Percentiles rank a stretch among this genome's conserved stretches.
phyloP scores from a whole-genome alignment of 2,888 invertebrate genomes.

The Monopis laevigella region DNA sequence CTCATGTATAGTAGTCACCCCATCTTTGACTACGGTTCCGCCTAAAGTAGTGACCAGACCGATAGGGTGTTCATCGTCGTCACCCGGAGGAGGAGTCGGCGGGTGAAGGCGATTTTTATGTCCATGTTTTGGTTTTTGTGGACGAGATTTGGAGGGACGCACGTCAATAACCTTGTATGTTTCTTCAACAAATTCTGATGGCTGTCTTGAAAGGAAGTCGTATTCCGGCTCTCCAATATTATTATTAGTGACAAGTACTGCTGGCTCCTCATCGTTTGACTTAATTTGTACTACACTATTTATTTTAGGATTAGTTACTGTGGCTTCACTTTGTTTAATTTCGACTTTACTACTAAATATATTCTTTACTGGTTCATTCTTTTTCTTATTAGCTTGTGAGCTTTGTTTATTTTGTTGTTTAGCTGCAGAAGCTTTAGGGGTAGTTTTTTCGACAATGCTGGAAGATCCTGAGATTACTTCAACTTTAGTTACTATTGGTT shows the following conservation, averaged over 20 bases:
- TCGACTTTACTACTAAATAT: slow-evolving; percentile 57
- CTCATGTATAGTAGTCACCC: slow-evolving; percentile 85
- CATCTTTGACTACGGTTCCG: slow-evolving; percentile 84
- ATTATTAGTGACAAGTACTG: slow-evolving; percentile 72
- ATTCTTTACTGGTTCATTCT: slow-evolving; percentile 35
- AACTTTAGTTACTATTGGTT: slow-evolving; percentile 59
- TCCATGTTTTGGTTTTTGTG: slow-evolving; percentile 51
- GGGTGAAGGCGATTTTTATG: slow-evolving; percentile 48
- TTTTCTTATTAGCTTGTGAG: slow-evolving; percentile 32
- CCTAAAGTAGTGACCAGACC: slow-evolving; percentile 86
- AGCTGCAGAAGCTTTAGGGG: slow-evolving; percentile 32
- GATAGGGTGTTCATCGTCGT: slow-evolving; percentile 75
- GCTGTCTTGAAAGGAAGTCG: slow-evolving; percentile 85
- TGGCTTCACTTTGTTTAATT: slow-evolving; percentile 44
- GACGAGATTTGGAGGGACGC: slow-evolving; percentile 71
- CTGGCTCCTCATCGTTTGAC: slow-evolving; percentile 62
- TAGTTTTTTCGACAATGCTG: slow-evolving; percentile 45
- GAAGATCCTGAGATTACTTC: slow-evolving; percentile 67
- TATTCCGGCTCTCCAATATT: slow-evolving; percentile 84
- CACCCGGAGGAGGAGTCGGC: slow-evolving; percentile 45
- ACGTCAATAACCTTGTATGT: slow-evolving; percentile 85
- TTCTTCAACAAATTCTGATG: slow-evolving; percentile 85
- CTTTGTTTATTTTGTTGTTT: slow-evolving; percentile 39
- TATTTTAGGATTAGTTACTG: slow-evolving; percentile 39
- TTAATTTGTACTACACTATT: slow-evolving; percentile 68